Base-by-base conservation (phyloP, 2,888 invertebrate genomes). In the Sarcophaga rosellei region DNA sequence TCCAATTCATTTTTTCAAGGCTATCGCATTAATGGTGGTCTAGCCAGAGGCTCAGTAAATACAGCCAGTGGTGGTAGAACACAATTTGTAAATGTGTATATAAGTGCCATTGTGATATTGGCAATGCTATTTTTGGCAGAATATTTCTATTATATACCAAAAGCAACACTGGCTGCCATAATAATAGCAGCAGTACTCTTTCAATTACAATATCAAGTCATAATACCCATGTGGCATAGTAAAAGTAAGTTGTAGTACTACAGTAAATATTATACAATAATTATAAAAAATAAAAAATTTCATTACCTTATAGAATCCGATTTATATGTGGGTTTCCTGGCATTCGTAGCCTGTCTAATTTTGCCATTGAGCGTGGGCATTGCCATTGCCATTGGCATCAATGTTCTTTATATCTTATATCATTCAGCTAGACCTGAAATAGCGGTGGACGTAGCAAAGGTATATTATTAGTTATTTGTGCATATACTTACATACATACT, bases 151-250 rank as follows among this genome's bases (percentile, higher is more conserved):
- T 98, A 94, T 93, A 97, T 97, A 90, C 97, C 97, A 2, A 97
- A 96, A 92, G 95, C 97, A 2, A 95, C 96, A n/a, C 94, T 98
- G 88, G 97, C 97, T 3, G 97, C 97, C 2, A 96, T 98, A 90
- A 98, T 98, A 90, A 97, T 98, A 88, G 96, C 97, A 47, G 98
- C 98, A 69, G 98, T 98, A 69, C 94, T 98, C 80, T 97, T 97
- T 93, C 97, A 97, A 96, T 95, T 97, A n/a, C 97, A 97, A 92
- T 96, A 96, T 88, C 95, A 96, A 91, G 97, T 97, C 72, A 94
- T 97, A 73, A 95, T 95, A 88, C 96, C 97, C 0, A 96, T 97
- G 96, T 97, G 97, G 97, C 94, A 96, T 88, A 96, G 97, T 35
- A 97, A 97, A 93, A 97, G 97, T 97, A 92, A 95, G 95, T 94